Base-by-base conservation (phyloP, 2,888 invertebrate genomes). In the Holacanthella duospinosa region DNA sequence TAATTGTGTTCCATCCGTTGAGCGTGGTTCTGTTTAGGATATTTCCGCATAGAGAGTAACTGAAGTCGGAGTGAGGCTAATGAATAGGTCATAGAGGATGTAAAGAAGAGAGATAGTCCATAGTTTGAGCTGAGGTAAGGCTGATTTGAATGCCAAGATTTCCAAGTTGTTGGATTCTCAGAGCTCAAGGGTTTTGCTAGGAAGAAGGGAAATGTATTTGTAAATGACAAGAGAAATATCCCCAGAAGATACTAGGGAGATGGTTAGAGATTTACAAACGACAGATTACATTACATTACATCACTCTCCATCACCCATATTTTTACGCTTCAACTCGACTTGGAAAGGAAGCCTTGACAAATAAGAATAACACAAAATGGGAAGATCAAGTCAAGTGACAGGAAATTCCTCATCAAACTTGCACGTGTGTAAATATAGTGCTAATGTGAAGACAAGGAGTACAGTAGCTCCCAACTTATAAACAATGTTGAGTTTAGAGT, bases 371-470 rank as follows among this genome's bases (percentile, higher is more conserved):
- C 55, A 64, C 58, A 63, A 58, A 60, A 63, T 57, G 61, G 65
- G 62, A 67, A 67, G 65, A 68, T 66, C 55, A 64, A 68, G 65
- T 68, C 67, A 68, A 68, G 65, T 65, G 65, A 63, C 28, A 68
- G 68, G 68, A 68, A 68, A 63, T 62, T 58, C 63, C 68, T 61
- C 66, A 68, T 68, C 68, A 66, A 55, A 66, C 61, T 59, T 61
- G 59, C 68, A 68, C 68, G 65, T 66, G 68, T 64, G 64, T 68
- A 68, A 68, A 68, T 68, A 65, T 29, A 36, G 16, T 36, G 36
- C 57, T 57, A 29, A 57, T 29, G 29, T 57, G 29, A 57, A 57
- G 29, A 29, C 28, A 27, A 57, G 19, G 36, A 36, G 36, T 36
- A 12, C 36, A 36, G 36, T 36, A 16, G 36, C 16, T 16, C 36